Evolutionary conservation across 2,113 vertebrate genomes (phyloP).

Genomic region (Alectura lathami): DNA sequence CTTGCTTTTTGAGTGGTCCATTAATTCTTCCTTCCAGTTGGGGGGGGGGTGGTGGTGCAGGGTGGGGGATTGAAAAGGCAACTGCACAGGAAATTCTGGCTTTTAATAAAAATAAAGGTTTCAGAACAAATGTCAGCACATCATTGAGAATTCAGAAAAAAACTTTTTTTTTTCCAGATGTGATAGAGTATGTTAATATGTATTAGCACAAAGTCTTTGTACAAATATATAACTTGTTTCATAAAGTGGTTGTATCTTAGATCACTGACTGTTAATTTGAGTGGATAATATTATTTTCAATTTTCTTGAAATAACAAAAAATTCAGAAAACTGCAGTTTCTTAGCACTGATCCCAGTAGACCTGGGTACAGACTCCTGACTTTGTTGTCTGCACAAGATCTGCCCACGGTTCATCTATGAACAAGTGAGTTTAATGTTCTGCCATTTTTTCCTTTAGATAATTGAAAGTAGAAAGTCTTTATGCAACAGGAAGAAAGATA

Average conservation of each 20-base stretch:
- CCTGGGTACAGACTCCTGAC: background rate
- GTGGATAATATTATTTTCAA: background rate
- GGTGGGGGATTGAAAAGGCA: background rate
- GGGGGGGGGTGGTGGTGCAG: too few species aligned
- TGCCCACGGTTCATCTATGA: background rate
- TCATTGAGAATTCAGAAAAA: background rate
- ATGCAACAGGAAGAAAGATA: background rate
- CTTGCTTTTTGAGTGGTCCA: constrained; percentile 5
- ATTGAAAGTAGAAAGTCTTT: background rate
- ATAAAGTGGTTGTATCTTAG: background rate
- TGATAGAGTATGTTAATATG: background rate
- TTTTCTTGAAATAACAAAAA: background rate
- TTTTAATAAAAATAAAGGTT: background rate
- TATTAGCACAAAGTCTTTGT: background rate
- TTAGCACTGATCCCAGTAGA: background rate
- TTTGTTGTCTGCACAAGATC: background rate
- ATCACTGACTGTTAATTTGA: background rate
- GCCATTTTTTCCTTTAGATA: background rate
- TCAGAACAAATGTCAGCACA: background rate
- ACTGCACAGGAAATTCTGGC: background rate
- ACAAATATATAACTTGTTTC: background rate
- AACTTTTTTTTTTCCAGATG: background rate
- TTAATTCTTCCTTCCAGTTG: background rate
- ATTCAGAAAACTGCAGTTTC: background rate
- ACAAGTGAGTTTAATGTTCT: background rate